Conservation (phyloP, 2,888 invertebrate species). For the Drosophila nr. medialis region DNA sequence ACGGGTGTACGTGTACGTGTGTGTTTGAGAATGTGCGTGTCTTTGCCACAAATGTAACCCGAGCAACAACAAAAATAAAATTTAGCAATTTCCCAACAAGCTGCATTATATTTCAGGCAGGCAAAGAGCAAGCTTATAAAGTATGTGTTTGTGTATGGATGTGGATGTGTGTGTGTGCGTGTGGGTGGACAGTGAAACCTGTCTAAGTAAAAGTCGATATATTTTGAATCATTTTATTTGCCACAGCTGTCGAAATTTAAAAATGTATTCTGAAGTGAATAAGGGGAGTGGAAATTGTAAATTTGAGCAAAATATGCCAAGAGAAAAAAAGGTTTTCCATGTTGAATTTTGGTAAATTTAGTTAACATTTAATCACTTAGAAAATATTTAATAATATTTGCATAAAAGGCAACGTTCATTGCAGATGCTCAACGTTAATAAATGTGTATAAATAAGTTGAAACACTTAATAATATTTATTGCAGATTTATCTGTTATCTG, state of each 20-base stretch:
- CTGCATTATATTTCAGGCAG: conserved; percentile 29
- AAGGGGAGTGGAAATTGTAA: neutral
- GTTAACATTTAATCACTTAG: neutral
- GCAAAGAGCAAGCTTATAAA: neutral
- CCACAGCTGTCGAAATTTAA: neutral
- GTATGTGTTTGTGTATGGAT: neutral
- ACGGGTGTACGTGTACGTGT: conserved; percentile 14
- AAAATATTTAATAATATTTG: neutral
- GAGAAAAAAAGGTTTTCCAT: fast-evolving
- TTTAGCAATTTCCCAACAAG: conserved; percentile 42
- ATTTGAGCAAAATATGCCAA: neutral
- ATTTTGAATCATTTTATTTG: neutral
- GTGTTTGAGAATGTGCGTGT: conserved; percentile 5
- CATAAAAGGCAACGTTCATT: neutral
- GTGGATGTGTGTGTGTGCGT: neutral
- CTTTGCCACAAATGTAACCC: conserved; percentile 37
- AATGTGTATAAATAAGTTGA: neutral
- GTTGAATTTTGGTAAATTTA: neutral
- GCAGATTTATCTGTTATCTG: neutral
- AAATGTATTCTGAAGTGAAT: neutral
- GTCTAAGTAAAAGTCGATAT: conserved; percentile 27
- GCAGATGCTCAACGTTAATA: neutral
- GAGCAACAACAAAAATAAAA: conserved; percentile 29
- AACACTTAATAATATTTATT: neutral
- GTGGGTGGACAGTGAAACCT: conserved; percentile 27